Evolutionary conservation across 2,113 vertebrate species (phyloP), one percentile per base, ranked within the genome.

Genomic region (Microcebus murinus): DNA sequence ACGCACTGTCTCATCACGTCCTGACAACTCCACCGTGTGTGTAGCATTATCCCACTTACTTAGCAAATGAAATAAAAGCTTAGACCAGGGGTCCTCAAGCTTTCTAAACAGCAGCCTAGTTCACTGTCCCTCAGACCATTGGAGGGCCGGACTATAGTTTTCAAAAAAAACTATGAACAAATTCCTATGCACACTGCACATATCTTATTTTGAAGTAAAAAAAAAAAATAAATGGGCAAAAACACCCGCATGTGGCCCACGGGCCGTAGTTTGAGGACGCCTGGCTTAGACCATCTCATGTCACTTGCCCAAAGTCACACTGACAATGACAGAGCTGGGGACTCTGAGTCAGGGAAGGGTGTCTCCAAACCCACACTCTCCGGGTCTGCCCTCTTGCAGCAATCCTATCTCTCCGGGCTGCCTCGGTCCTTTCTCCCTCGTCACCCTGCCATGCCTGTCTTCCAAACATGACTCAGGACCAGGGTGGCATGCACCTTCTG

Each of bases 11-110:
- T 97, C 70, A 85, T 96, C 97, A 96, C 94, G 83, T 12, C 65
- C 74, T 59, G 90, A 85, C 94, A 95, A 67, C 59, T 42, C 50
- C 29, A 2, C 27, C 15, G 3, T 42, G 63, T 90, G 52, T 55
- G 65, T 61, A 14, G 81, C 65, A 90, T 90, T 87, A 97, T 52
- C 65, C 89, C 90, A 92, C 90, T 97, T 96, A 96, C 84, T 97
- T 77, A 95, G 90, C 63, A 95, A 90, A 95, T 95, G 88, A 91
- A 96, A 91, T 6, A 0, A 42, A 93, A 84, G 86, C 52, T 85
- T 93, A 74, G 67, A 82, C 59, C 57, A 80, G 45, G 45, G 45
- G 45, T 45, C 45, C 45, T 1, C 45, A 45, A 0, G 8, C 1
- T 1, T 45, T 45, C 1, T 45, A 45, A 45, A 45, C 45, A 45